A percentile compares a stretch with the other conserved stretches of the same genome.
These are phyloP conservation scores for Seira musarum DNA, from an alignment of 2,888 invertebrate species.

Conservation along the genomic window DNA sequence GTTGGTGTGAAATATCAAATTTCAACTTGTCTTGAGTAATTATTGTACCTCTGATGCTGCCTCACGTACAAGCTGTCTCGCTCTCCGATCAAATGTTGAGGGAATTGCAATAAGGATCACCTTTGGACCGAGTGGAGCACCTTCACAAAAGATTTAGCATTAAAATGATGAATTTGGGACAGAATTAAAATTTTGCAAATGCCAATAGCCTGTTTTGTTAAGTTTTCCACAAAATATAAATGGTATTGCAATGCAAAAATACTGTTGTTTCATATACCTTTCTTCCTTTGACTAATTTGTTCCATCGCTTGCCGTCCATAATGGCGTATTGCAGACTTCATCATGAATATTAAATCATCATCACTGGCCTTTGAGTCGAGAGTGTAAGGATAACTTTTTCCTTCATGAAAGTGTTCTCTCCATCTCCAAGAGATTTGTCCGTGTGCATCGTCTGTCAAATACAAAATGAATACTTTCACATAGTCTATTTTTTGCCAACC, in stretches of 20 bases:
- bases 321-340: slow-evolving; percentile 64
- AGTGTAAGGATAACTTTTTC: slow-evolving; percentile 64
- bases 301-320: slow-evolving; percentile 63
- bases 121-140: slow-evolving; percentile 49
- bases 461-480: too few relatives aligned
- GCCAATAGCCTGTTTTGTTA: too few relatives aligned
- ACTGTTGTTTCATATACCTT: too few relatives aligned
- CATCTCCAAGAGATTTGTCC: slow-evolving; percentile 64
- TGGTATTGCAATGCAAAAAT: slow-evolving; percentile 21
- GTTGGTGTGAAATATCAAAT: too few relatives aligned
- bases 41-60: slow-evolving; percentile 68
- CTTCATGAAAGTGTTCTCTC: slow-evolving; percentile 64
- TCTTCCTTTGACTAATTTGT: slow-evolving; percentile 57
- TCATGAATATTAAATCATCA: slow-evolving; percentile 64
- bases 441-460: slow-evolving; percentile 62
- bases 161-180: too few relatives aligned
- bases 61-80: slow-evolving; percentile 68
- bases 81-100: slow-evolving; percentile 62
- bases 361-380: slow-evolving; percentile 65
- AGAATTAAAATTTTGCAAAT: too few relatives aligned
- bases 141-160: too few relatives aligned
- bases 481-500: too few relatives aligned
- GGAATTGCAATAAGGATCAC: slow-evolving; percentile 63
- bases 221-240: too few relatives aligned
- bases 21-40: slow-evolving; percentile 41